Evolutionary conservation across 92 coral and sea anemone genomes (phyloP).

Genomic region (Micromussa lordhowensis): DNA sequence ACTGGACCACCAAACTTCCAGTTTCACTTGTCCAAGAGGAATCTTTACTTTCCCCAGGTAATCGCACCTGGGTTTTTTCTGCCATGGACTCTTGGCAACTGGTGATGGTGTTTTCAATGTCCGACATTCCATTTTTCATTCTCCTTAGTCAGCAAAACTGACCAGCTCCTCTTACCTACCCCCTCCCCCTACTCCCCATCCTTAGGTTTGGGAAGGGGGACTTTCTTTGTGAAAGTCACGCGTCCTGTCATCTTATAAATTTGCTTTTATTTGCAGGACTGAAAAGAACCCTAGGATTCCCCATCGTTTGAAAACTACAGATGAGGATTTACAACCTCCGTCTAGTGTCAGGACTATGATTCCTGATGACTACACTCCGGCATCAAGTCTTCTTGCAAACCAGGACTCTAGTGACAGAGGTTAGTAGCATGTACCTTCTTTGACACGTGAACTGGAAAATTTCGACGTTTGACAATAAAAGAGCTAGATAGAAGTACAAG

Average conservation of each 20-base stretch:
- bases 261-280: not conserved
- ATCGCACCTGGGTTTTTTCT: too few species aligned
- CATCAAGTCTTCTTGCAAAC: constrained; percentile 13
- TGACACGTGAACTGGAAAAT: not conserved
- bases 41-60: too few species aligned
- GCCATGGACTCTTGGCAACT: too few species aligned
- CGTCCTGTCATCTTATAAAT: not conserved
- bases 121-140: too few species aligned
- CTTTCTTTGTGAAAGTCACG: not conserved
- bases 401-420: not conserved
- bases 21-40: too few species aligned
- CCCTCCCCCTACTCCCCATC: not conserved
- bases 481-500: too few species aligned
- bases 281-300: not conserved
- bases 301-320: not conserved
- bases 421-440: not conserved
- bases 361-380: constrained; percentile 48
- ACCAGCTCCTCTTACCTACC: not conserved
- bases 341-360: constrained; percentile 16
- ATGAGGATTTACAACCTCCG: not conserved
- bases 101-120: too few species aligned
- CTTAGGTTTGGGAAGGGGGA: too few species aligned
- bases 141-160: not conserved
- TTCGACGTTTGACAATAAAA: too few species aligned
- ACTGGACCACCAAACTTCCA: too few species aligned